Evolutionary conservation across 1,140 invertebrate genomes (phyloP).

Genomic region (Drosophila micromelanica): DNA sequence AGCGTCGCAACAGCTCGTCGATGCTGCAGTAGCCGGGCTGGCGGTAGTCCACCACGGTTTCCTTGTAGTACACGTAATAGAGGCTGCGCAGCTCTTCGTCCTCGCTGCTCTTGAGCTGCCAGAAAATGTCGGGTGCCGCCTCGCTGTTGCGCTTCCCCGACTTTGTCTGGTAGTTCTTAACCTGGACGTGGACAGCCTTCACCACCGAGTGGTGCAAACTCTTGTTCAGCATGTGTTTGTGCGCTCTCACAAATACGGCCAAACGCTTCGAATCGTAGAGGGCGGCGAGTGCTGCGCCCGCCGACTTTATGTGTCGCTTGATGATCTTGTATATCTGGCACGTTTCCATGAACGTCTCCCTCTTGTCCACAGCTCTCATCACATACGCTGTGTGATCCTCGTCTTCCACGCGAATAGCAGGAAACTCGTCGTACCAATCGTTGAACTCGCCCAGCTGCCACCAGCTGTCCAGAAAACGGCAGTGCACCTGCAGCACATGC

Average conservation of each 20-base stretch:
- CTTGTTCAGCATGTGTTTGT: background rate
- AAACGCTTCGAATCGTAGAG: conserved; percentile 24
- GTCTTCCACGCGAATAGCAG: background rate
- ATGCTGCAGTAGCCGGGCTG: background rate
- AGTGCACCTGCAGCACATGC: conserved; percentile 34
- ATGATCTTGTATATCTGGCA: conserved; percentile 19
- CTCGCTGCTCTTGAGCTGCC: conserved; percentile 8
- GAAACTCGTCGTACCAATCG: conserved; percentile 39
- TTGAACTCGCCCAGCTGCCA: conserved; percentile 39
- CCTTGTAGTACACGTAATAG: conserved; percentile 29
- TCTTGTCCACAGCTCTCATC: background rate
- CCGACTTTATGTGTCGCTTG: conserved; percentile 5
- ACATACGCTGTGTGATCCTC: conserved; percentile 7
- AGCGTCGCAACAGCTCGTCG: conserved; percentile 21
- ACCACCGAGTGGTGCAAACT: conserved; percentile 16
- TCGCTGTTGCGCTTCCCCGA: rapidly evolving
- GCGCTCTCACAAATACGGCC: conserved; percentile 3
- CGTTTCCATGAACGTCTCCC: background rate
- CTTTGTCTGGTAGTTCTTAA: conserved; percentile 22
- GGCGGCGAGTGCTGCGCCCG: conserved; percentile 14
- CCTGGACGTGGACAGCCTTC: conserved; percentile 1
- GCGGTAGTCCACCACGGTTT: conserved; percentile 6
- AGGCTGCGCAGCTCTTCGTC: conserved; percentile 19
- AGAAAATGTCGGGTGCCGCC: conserved; percentile 16
- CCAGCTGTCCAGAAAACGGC: conserved; percentile 40